Conservation (phyloP, 2,797 vertebrate genomes). For the Hafferia zeledoni region DNA sequence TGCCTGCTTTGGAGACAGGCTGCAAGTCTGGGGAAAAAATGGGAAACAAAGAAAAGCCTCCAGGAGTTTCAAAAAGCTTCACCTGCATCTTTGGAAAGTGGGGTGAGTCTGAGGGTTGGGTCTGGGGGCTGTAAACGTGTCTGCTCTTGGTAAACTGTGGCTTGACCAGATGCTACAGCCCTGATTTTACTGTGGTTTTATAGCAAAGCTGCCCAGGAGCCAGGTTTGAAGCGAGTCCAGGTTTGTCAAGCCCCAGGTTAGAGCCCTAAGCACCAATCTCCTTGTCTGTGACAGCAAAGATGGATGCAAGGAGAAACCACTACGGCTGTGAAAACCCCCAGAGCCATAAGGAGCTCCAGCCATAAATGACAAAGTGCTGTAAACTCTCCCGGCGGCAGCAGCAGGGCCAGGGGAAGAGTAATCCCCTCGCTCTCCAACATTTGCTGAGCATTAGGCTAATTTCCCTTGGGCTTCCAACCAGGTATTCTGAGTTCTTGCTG, state of each 20-base stretch:
- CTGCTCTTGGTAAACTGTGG: neutral
- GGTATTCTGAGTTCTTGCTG: slow-evolving; percentile 15
- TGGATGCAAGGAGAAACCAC: neutral
- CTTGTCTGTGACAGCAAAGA: neutral
- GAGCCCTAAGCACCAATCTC: neutral
- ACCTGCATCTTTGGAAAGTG: neutral
- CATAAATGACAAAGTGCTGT: neutral
- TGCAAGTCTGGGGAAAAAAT: neutral
- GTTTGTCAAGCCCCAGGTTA: neutral
- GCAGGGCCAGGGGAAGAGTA: neutral
- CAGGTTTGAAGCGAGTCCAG: rapidly evolving
- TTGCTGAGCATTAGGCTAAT: neutral
- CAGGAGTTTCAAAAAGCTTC: neutral
- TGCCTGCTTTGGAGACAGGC: neutral
- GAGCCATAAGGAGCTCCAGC: neutral
- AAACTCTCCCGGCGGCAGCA: neutral
- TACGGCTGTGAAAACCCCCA: neutral
- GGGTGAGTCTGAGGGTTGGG: rapidly evolving
- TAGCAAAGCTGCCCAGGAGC: neutral
- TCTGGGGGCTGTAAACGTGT: neutral
- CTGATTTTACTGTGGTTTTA: rapidly evolving
- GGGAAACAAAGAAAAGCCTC: neutral
- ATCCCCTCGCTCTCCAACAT: neutral
- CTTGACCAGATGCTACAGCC: rapidly evolving
- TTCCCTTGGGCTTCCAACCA: slow-evolving; percentile 22